Percentiles rank a stretch among this genome's conserved stretches.
phyloP scores from a whole-genome alignment of 2,797 vertebrate species.

The Chromobotia macracanthus region DNA sequence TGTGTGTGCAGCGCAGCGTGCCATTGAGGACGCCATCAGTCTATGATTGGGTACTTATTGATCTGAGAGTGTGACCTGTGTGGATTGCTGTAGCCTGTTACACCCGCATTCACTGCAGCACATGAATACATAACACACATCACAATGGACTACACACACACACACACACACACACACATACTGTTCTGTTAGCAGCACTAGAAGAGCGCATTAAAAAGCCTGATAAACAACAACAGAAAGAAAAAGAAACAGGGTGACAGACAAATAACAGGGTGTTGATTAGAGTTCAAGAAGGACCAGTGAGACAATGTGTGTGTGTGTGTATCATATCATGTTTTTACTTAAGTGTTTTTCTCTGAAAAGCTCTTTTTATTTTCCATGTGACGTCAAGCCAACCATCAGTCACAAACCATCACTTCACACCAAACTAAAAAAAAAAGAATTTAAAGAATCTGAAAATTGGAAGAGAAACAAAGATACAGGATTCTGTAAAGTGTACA shows the following conservation, averaged over 20 bases:
- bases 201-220: background rate
- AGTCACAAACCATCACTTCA: too few relatives aligned
- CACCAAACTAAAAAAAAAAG: background rate
- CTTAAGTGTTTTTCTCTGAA: too few relatives aligned
- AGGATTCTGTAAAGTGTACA: background rate
- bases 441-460: background rate
- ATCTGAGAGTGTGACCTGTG: conserved; percentile 57
- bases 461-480: too few relatives aligned
- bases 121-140: conserved; percentile 47
- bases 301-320: too few relatives aligned
- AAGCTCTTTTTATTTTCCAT: too few relatives aligned
- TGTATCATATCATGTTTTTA: too few relatives aligned
- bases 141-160: conserved; percentile 10
- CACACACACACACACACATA: conserved; percentile 9
- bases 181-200: background rate
- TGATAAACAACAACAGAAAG: background rate
- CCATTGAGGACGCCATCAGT: conserved; percentile 63
- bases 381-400: too few relatives aligned
- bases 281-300: too few relatives aligned
- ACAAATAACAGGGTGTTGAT: background rate
- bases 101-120: conserved; percentile 40
- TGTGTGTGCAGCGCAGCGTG: conserved; percentile 60
- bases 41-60: conserved; percentile 65
- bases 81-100: conserved; percentile 54
- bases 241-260: background rate